Evolutionary conservation across 2,888 invertebrate genomes (phyloP), one percentile per base, ranked within the genome.

Genomic region (Macaria liturata): DNA sequence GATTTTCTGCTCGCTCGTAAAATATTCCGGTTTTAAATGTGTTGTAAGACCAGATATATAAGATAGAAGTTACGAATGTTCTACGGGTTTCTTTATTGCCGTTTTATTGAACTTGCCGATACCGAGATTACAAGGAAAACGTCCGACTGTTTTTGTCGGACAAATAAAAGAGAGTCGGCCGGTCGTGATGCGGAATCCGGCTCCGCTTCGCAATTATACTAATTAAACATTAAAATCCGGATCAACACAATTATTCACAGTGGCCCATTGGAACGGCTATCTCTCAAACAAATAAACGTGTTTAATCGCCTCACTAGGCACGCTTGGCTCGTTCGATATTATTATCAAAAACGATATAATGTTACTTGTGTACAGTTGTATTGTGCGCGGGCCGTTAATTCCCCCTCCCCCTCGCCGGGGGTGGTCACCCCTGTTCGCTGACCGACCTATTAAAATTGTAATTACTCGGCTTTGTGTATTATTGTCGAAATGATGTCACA

Each of bases 371-470:
- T 76, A 80, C 78, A 77, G 74, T 74, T 75, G 78, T 70, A 81
- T 84, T 85, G 78, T 82, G 66, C 50, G 70, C 70, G 72, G 74
- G 72, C 75, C 74, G 79, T 77, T 77, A 70, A 64, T 59, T 61
- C 64, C 69, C 62, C 65, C 67, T 47, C 62, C 54, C 54, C 62
- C 55, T 63, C 64, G 32, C 37, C 43, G 42, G 39, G 45, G 47
- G 66, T 59, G 55, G 59, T 54, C 43, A 60, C 57, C 69, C 69
- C 74, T 72, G 71, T 70, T 70, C 74, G 70, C 78, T 88, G 88
- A 85, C 87, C 86, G 82, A 83, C 84, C 86, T 81, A 87, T 88
- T 89, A 88, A 88, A 89, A 86, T 85, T 79, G 83, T 88, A 88
- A 89, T 89, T 86, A 86, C 81, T 79, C 74, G 78, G 79, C 83